A percentile compares a stretch with the other conserved stretches of the same genome.
phyloP scores from a whole-genome alignment of 1,140 invertebrate species.

The Hydropsyche tenuis region DNA sequence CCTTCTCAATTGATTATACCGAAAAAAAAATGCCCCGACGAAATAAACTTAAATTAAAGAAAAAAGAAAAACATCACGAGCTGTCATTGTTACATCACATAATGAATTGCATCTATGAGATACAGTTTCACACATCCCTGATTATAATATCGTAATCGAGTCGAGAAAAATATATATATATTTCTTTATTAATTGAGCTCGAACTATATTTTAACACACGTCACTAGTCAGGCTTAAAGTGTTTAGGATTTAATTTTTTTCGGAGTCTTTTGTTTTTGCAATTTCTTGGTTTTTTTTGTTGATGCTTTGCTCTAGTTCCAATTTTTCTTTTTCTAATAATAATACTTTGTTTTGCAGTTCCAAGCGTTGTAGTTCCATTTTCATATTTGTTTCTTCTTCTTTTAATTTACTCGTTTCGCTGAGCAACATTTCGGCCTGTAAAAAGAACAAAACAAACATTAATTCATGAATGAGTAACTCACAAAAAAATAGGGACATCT shows the following conservation, averaged over 20 bases:
- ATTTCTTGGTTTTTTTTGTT: neutral
- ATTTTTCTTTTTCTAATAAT: slow-evolving; percentile 42
- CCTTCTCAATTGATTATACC: no score
- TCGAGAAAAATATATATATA: neutral
- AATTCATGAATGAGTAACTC: no score
- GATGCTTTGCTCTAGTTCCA: slow-evolving; percentile 34
- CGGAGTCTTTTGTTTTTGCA: neutral
- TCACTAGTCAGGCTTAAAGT: neutral
- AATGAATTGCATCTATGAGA: no score
- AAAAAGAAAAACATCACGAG: neutral
- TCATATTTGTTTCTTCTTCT: slow-evolving; percentile 46
- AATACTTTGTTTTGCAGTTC: slow-evolving; percentile 43
- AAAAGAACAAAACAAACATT: slow-evolving; percentile 31
- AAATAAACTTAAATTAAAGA: slow-evolving; percentile 8
- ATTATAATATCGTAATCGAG: neutral
- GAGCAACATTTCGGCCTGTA: slow-evolving; percentile 46
- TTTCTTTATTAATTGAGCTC: neutral
- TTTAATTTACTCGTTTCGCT: slow-evolving; percentile 40
- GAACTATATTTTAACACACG: neutral
- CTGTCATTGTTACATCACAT: neutral
- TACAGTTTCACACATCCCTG: neutral
- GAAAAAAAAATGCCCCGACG: neutral
- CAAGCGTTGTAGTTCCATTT: slow-evolving; percentile 44
- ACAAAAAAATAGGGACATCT: neutral
- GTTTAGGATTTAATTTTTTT: slow-evolving; percentile 3